A percentile compares a stretch with the other conserved stretches of the same genome.
These are phyloP conservation scores for Sorex fumeus DNA, from an alignment of 2,113 vertebrate species.

Conservation along the genomic window DNA sequence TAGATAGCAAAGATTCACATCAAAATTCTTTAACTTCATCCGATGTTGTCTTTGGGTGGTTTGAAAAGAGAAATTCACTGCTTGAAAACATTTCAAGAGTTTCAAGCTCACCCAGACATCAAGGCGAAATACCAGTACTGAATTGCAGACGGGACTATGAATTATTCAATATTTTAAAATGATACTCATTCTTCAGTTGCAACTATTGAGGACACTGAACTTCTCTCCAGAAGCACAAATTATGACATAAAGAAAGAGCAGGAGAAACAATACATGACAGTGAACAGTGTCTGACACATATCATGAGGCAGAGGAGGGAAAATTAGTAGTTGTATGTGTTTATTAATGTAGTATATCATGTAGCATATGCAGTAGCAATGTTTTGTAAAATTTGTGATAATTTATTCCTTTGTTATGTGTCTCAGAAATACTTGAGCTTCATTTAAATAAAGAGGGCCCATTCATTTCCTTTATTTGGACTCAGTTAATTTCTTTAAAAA, in stretches of 20 bases:
- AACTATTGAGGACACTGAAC: background rate
- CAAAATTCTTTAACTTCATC: background rate
- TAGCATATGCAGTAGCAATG: background rate
- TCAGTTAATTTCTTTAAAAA: background rate
- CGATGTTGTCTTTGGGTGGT: background rate
- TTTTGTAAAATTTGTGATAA: background rate
- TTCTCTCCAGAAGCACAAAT: background rate
- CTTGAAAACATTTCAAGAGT: background rate
- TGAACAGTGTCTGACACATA: background rate
- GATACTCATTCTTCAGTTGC: background rate
- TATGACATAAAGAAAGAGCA: background rate
- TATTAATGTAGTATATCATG: background rate
- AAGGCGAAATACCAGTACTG: background rate
- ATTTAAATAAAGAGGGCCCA: background rate
- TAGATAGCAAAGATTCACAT: background rate
- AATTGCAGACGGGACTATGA: background rate
- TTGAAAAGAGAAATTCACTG: background rate
- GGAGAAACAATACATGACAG: background rate
- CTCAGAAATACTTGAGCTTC: slow-evolving; percentile 16
- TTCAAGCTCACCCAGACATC: background rate
- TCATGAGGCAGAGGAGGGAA: too few species aligned
- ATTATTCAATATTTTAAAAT: background rate
- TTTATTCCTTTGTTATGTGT: background rate
- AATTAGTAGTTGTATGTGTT: background rate
- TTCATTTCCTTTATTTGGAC: background rate